Base-by-base conservation (phyloP, 1,140 invertebrate species). In the Tetramorium parvispinum region DNA sequence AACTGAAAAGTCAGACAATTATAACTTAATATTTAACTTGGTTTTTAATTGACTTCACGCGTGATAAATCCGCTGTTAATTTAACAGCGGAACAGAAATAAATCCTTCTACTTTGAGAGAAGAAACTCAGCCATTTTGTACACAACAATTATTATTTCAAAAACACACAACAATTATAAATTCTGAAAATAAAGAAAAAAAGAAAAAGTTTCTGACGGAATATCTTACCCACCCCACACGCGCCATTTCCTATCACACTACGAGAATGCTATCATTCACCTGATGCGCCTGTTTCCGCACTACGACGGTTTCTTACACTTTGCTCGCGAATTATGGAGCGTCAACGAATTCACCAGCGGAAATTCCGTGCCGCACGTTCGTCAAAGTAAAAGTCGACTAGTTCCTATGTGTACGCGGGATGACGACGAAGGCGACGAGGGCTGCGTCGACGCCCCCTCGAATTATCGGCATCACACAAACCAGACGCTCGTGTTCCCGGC, bases 391-490 rank as follows among this genome's bases (percentile, higher is more conserved):
- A 70, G 46, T 70, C 78, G 37, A 81, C 51, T 73, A 53, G 13
- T 40, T 73, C 18, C 13, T 32, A 32, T 4, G n/a, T 43, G 40
- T n/a, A 43, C 13, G 37, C 57, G 73, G 32, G 73, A 21, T 16
- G 70, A 57, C 40, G 81, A 16, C 32, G 53, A 65, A n/a, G 43
- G 43, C 27, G 24, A 16, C 40, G 79, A 32, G 46, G 16, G 18
- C 18, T 8, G 43, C 71, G 32, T 85, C 57, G 46, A 75, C 82
- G 82, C 82, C 73, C 73, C 82, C 55, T 65, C 40, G n/a, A 51
- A 85, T 85, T 85, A 77, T 85, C 82, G 32, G 57, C 59, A 32
- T 75, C 71, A 57, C 37, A 73, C 68, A 61, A 76, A 55, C 57
- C 82, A 78, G 55, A 85, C 73, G 43, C 82, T 21, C 46, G 3